Base-by-base conservation (phyloP, 2,797 vertebrate genomes). In the Orientallactaga sibirica region DNA sequence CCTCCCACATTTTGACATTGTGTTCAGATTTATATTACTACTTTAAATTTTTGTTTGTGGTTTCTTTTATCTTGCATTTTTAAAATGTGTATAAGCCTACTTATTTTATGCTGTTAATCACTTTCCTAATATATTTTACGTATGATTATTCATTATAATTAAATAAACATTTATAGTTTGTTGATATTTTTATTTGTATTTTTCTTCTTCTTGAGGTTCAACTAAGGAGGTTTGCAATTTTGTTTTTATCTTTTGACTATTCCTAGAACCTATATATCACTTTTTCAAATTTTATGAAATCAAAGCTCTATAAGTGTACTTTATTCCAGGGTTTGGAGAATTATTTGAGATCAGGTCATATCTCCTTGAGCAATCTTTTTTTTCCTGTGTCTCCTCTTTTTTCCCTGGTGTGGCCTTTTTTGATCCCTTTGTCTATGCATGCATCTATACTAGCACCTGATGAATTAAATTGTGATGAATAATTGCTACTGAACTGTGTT, bases 21-120 rank as follows among this genome's bases (percentile, higher is more conserved):
- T 16, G 55, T 58, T 58, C 16, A 58, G 55, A 16, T 14, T 16
- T 58, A 58, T 58, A 2, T 52, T 55, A 68, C 25, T 68, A 20
- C 68, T 93, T 93, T 76, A 43, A 86, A 1, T 79, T 74, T 91
- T 81, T 22, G 84, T 86, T 77, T 52, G 19, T 86, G 16, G 88
- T 86, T 78, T 76, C n/a, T 24, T 87, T 33, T 85, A 1, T 89
- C 10, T 8, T 58, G 3, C 3, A 64, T 43, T 41, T 93, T n/a
- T 71, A 55, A 91, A 94, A 67, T 77, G 2, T 25, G 93, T 64
- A 1, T 58, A 25, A 48, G 11, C 12, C 62, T 74, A 67, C 83
- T 48, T 91, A 75, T 70, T 86, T 22, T 29, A 73, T 68, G 86
- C 12, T 77, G 4, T 55, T 66, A 84, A 74, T 84, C 6, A 27